phyloP scores from a whole-genome alignment of 92 coral and sea anemone genomes.

The Ricordea florida region DNA sequence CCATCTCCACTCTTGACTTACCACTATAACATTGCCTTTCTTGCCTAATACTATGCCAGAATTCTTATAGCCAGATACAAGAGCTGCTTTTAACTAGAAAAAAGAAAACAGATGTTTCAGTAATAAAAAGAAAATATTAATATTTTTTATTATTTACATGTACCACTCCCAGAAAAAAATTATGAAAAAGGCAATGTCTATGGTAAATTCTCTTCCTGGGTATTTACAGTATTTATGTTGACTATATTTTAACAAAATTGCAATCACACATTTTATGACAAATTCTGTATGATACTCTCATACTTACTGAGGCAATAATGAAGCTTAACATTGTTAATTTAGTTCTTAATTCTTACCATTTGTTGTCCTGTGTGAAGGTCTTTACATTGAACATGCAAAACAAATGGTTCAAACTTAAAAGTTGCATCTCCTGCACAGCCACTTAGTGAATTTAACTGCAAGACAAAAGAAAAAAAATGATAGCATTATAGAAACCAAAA shows the following conservation, averaged over 20 bases:
- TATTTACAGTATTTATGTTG: too few species aligned
- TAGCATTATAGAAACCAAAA: neutral
- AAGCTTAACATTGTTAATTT: neutral
- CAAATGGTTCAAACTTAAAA: conserved; percentile 89
- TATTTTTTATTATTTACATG: neutral
- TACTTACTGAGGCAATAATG: too few species aligned
- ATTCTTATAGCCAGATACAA: conserved; percentile 75
- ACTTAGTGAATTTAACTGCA: conserved; percentile 60
- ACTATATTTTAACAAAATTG: too few species aligned
- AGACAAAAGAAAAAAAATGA: too few species aligned
- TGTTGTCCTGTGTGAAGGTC: conserved; percentile 62
- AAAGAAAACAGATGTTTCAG: neutral
- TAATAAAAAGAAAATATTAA: neutral
- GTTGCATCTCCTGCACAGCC: conserved; percentile 68
- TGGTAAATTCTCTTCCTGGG: neutral
- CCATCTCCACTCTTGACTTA: too few species aligned
- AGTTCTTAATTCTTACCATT: conserved; percentile 36
- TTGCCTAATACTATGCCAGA: conserved; percentile 81
- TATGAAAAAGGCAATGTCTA: neutral
- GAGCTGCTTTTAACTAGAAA: conserved; percentile 69
- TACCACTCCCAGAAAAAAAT: neutral
- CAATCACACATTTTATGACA: too few species aligned
- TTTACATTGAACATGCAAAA: conserved; percentile 81
- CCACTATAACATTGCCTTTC: conserved; percentile 73
- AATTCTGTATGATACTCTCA: too few species aligned